Percentiles rank a stretch among this genome's conserved stretches.
phyloP scores from a whole-genome alignment of 2,113 vertebrate species.

The Boulengeromyrus knoepffleri region DNA sequence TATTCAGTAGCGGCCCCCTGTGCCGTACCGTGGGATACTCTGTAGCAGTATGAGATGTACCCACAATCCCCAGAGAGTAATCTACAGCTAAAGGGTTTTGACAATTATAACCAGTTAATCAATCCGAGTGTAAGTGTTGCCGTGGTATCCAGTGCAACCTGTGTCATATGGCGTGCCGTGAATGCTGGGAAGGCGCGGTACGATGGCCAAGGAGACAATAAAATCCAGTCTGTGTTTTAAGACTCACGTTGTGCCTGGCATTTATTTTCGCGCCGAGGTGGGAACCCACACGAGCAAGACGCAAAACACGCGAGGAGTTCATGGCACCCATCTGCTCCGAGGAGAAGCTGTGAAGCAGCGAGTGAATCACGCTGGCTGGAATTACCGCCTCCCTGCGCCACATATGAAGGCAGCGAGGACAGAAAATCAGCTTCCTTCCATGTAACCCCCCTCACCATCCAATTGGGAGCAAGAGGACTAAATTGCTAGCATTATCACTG shows the following conservation, averaged over 20 bases:
- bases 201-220: constrained; percentile 60
- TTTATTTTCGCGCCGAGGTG: constrained; percentile 27
- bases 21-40: neutral
- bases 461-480: constrained; percentile 40
- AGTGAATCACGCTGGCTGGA: constrained; percentile 54
- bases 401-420: constrained; percentile 27
- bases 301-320: constrained; percentile 38
- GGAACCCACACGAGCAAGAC: neutral
- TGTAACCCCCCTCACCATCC: constrained; percentile 31
- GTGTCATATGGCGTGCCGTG: constrained; percentile 50
- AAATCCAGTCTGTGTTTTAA: constrained; percentile 55
- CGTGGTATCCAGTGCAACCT: constrained; percentile 48
- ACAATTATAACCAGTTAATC: constrained; percentile 17
- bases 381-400: constrained; percentile 61
- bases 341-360: constrained; percentile 39
- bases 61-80: neutral
- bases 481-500: constrained; percentile 52
- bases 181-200: constrained; percentile 58
- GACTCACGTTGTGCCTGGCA: constrained; percentile 34
- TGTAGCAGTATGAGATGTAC: neutral
- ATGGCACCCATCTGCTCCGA: constrained; percentile 47
- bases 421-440: constrained; percentile 29
- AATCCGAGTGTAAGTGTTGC: constrained; percentile 39
- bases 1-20: neutral
- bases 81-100: neutral